Evolutionary conservation across 2,888 invertebrate genomes (phyloP).

Genomic region (Melinaea menophilus): DNA sequence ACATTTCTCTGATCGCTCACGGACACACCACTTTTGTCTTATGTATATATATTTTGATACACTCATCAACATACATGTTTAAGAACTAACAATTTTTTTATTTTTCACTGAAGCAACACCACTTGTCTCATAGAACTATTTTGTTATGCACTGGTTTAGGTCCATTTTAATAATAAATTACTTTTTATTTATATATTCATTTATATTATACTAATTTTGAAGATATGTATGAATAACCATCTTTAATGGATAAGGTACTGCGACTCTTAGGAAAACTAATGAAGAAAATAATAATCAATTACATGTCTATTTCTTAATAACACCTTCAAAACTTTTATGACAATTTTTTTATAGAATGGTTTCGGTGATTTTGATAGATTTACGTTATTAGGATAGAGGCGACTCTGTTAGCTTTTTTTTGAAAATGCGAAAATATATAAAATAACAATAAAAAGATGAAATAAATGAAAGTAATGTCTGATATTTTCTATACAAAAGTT

Average conservation of each 20-base stretch:
- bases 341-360: too few species aligned
- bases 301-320: neutral
- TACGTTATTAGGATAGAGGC: too few species aligned
- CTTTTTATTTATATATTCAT: conserved; percentile 10
- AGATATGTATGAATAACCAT: conserved; percentile 16
- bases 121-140: conserved; percentile 1
- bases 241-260: conserved; percentile 12
- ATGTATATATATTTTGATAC: neutral
- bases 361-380: too few species aligned
- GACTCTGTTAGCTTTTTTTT: too few species aligned
- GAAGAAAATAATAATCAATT: neutral
- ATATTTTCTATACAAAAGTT: too few species aligned
- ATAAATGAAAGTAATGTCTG: too few species aligned
- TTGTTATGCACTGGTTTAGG: neutral
- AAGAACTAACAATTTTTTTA: conserved; percentile 1
- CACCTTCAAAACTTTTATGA: neutral
- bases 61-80: conserved; percentile 5
- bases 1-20: conserved; percentile 18
- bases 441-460: too few species aligned
- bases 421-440: too few species aligned
- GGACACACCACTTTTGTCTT: conserved; percentile 3
- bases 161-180: conserved; percentile 7
- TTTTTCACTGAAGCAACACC: neutral
- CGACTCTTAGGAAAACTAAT: conserved; percentile 13
- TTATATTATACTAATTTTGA: conserved; percentile 3